Base-by-base conservation (phyloP, 2,113 vertebrate genomes). In the Parus major region DNA sequence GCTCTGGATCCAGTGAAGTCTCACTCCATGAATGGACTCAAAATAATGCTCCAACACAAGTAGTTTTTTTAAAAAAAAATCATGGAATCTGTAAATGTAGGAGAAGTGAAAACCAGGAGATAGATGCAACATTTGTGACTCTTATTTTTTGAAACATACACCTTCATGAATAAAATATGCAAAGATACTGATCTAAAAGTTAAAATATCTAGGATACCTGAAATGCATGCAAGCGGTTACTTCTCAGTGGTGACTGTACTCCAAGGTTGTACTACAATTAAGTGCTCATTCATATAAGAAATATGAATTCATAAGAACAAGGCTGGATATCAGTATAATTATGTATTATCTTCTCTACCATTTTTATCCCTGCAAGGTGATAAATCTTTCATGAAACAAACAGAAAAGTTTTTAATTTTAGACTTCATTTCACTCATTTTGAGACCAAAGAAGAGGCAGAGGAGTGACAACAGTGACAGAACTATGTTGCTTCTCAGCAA, bases 181-280 rank as follows among this genome's bases (percentile, higher is more conserved):
- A 79, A 70, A 10, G 33, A 84, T 55, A 68, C 3, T 27, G 42
- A 81, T 56, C 33, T 31, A 35, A 28, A 2, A 63, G 10, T 49
- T 82, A 36, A 69, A 46, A 75, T 53, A 28, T 10, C 60, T 2
- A 22, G 10, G 55, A 68, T 47, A 27, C 12, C 41, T 61, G 28
- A 82, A 72, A 68, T 28, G 39, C 15, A 47, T 11, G 3, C 75
- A 79, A 65, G 7, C 25, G 17, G 22, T 49, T 72, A 59, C 59
- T 79, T 33, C 65, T 70, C 46, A 53, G 17, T 35, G 35, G 61
- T 80, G 47, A 70, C 68, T 72, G 27, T 15, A 33, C 35, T 50
- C 42, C 3, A 0, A 56, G 52, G 31, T 0, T 64, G 42, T 66
- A 50, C n/a, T 53, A 36, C 0, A 0, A 73, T 22, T 36, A 61